These are phyloP conservation scores for Myotis brandtii DNA, from an alignment of 2,113 vertebrate genomes.

Conservation along the genomic window DNA sequence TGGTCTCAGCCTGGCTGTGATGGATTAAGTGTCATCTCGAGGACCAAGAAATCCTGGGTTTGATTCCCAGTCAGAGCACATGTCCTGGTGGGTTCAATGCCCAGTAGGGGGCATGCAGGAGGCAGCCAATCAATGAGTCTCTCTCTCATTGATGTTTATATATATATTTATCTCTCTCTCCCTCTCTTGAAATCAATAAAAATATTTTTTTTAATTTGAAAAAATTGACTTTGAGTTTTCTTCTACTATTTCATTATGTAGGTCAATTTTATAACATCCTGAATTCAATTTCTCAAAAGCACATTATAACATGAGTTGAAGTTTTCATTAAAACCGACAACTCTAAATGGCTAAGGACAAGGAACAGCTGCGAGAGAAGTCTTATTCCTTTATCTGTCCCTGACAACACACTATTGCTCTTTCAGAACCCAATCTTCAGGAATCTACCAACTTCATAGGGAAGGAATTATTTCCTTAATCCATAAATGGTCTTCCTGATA, in stretches of 20 bases:
- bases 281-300: constrained; percentile 11
- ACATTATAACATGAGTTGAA: background rate
- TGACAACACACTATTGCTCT: background rate
- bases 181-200: no score
- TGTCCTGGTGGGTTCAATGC: no score
- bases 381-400: background rate
- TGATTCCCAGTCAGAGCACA: no score
- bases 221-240: constrained; percentile 2
- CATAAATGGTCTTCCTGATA: background rate
- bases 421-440: background rate
- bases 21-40: no score
- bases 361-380: background rate
- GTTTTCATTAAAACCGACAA: background rate
- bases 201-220: no score
- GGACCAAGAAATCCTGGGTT: no score
- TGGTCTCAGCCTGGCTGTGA: background rate
- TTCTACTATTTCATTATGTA: background rate
- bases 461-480: constrained; percentile 29
- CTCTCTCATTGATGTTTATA: no score
- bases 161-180: no score
- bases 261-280: constrained; percentile 11
- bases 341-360: background rate
- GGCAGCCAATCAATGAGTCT: no score
- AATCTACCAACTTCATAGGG: background rate
- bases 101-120: no score